Base-by-base conservation (phyloP, 2,797 vertebrate species). In the Acestrorhynchus altus region DNA sequence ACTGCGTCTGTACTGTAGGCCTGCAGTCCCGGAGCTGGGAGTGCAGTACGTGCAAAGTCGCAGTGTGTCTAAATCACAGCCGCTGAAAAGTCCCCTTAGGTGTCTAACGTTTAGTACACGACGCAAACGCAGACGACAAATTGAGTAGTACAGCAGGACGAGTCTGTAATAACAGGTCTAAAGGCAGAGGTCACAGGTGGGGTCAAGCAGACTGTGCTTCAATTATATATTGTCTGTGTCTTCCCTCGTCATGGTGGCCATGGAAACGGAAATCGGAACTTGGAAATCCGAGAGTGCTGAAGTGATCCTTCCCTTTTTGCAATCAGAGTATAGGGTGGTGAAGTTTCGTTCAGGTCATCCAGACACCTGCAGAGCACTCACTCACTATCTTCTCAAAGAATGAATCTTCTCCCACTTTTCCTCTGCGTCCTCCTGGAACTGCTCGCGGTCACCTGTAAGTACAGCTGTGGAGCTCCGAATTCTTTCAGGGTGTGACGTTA, bases 201-300 rank as follows among this genome's bases (percentile, higher is more conserved):
- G 69, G 76, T 85, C 86, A 86, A 78, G 65, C 74, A 54, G 60
- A 40, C 16, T n/a, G 63, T 57, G 69, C 78, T 86, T 92, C 84
- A 93, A 90, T 92, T 91, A 92, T 92, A 93, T 80, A 93, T 92
- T 77, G 73, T 85, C 80, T 44, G 1, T 44, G 18, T 35, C 67
- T 49, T 73, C 44, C 57, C 84, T 86, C 74, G 59, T 87, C 82
- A 66, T 46, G 84, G 93, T 92, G 86, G 66, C 92, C 92, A 93
- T 94, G 92, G 92, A 89, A 89, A 95, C 92, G 65, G 91, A 94
- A 94, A 94, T 89, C 83, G 80, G 89, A 93, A 93, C 91, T 92
- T 85, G 83, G 92, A 92, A 94, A 94, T 92, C 90, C 4, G 92
- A 94, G 91, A 90, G 80, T 88, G 80, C 84, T 81, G 88, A 86